These are phyloP conservation scores for Melanotaenia maccullochi DNA, from an alignment of 2,797 vertebrate species.

Conservation along the genomic window DNA sequence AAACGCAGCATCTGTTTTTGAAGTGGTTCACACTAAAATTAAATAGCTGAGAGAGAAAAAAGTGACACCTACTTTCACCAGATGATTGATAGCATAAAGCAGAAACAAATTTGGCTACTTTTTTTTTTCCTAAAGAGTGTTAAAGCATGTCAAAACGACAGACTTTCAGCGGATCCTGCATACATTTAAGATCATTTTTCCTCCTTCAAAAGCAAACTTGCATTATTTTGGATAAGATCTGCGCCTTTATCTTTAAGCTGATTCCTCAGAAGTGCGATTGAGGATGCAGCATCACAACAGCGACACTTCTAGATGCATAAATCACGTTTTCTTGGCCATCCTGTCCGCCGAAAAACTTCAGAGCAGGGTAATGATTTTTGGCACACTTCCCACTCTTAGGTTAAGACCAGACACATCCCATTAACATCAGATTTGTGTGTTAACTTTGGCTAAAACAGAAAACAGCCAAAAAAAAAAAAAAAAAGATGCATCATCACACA, in stretches of 20 bases:
- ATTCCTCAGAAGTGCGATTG: slow-evolving; percentile 3
- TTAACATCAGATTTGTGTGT: not conserved
- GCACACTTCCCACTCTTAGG: not conserved
- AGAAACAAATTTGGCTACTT: slow-evolving; percentile 28
- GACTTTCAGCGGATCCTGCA: slow-evolving; percentile 1
- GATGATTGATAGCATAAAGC: slow-evolving; percentile 52
- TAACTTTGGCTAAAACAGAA: not conserved
- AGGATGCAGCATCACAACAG: not conserved
- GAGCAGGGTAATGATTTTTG: not conserved
- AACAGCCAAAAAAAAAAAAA: not conserved
- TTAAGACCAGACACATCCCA: not conserved
- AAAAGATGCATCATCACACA: not conserved
- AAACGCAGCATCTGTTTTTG: slow-evolving; percentile 57
- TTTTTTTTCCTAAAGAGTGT: slow-evolving; percentile 17
- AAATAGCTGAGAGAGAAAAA: slow-evolving; percentile 12
- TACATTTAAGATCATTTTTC: slow-evolving; percentile 9
- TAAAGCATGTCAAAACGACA: slow-evolving; percentile 43
- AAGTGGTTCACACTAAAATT: slow-evolving; percentile 47
- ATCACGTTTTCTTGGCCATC: not conserved
- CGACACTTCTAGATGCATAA: not conserved
- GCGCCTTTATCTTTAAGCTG: not conserved
- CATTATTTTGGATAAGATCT: slow-evolving; percentile 17
- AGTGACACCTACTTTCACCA: slow-evolving; percentile 42
- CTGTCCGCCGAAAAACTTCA: not conserved
- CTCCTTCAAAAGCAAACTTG: slow-evolving; percentile 3